Evolutionary conservation across 2,888 invertebrate species (phyloP).

Genomic region (Stenolophus ochropezus): DNA sequence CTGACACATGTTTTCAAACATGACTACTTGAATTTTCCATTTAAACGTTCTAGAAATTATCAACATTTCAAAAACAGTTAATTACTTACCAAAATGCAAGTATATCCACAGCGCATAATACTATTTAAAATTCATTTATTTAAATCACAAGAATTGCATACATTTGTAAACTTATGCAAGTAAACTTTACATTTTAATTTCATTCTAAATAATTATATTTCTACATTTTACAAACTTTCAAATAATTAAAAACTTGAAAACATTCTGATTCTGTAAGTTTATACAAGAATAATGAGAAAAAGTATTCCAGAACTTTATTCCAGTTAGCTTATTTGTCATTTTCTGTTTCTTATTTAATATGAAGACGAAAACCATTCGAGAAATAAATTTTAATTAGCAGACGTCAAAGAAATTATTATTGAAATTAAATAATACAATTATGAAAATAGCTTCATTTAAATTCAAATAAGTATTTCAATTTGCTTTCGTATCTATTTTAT

Average conservation of each 20-base stretch:
- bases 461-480: neutral
- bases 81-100: too few species aligned
- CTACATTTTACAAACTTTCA: constrained; percentile 14
- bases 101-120: too few species aligned
- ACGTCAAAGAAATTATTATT: neutral
- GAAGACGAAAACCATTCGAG: neutral
- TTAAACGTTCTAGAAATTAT: too few species aligned
- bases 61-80: too few species aligned
- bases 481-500: neutral
- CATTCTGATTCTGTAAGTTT: constrained; percentile 2
- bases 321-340: constrained; percentile 11
- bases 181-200: constrained; percentile 11
- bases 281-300: constrained; percentile 20
- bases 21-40: neutral
- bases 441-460: neutral
- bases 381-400: neutral
- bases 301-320: neutral
- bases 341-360: constrained; percentile 4
- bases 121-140: neutral
- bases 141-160: neutral
- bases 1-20: neutral
- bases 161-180: neutral
- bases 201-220: constrained; percentile 19
- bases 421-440: neutral
- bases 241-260: constrained; percentile 36